phyloP scores from a whole-genome alignment of 64 coral and sea anemone genomes.

The Cladopsammia gracilis region DNA sequence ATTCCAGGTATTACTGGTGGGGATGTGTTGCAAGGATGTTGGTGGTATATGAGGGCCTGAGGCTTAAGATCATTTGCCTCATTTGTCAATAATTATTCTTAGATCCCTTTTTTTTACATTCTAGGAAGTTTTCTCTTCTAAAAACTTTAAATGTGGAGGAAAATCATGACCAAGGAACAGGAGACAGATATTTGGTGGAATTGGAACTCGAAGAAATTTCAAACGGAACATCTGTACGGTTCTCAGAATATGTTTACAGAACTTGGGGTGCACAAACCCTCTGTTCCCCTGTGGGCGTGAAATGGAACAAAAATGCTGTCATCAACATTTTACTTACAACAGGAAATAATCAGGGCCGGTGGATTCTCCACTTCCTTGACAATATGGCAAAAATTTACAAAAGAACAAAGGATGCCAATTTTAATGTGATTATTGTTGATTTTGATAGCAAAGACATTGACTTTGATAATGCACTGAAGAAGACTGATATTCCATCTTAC shows the following conservation, averaged over 20 bases:
- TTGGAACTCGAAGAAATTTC: constrained; percentile 51
- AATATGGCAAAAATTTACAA: constrained; percentile 76
- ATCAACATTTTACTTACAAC: constrained; percentile 73
- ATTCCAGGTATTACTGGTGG: too few species aligned
- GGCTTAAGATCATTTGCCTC: too few species aligned
- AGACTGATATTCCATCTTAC: constrained; percentile 68
- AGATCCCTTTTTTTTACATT: background rate
- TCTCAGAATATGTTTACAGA: constrained; percentile 88
- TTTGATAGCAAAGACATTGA: constrained; percentile 78
- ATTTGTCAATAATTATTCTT: background rate
- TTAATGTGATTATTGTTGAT: constrained; percentile 84
- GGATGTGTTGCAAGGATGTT: too few species aligned
- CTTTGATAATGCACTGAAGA: constrained; percentile 70
- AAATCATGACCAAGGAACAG: constrained; percentile 57
- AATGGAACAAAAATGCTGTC: constrained; percentile 75
- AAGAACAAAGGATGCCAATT: constrained; percentile 70
- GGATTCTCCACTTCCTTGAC: constrained; percentile 85
- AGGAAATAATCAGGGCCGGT: constrained; percentile 80
- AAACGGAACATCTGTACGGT: constrained; percentile 46
- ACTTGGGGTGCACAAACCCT: background rate
- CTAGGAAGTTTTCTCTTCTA: constrained; percentile 67
- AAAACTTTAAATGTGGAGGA: constrained; percentile 79
- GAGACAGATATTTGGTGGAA: constrained; percentile 81
- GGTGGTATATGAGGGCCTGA: too few species aligned
- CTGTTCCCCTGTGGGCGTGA: constrained; percentile 80